Conservation (phyloP, 2,113 vertebrate genomes). For the Machaerirhynchus nigripectus region DNA sequence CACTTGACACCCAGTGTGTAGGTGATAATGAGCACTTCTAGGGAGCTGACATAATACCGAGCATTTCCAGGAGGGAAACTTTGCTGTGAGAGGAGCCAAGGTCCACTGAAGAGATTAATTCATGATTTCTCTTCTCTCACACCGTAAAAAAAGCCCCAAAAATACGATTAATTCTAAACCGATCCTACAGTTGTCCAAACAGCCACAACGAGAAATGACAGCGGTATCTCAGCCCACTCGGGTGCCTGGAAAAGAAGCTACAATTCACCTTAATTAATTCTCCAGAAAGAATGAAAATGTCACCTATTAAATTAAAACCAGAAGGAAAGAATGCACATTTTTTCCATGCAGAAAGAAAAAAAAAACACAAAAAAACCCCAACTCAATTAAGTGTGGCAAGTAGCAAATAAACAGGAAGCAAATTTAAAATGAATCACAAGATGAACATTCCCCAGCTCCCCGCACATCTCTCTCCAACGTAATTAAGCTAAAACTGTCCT, state of each 20-base stretch:
- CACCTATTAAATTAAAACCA: neutral
- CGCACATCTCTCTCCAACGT: neutral
- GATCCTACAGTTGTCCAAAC: neutral
- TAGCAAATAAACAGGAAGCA: neutral
- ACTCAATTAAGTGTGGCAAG: neutral
- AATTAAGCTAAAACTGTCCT: conserved; percentile 12
- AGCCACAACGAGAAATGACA: neutral
- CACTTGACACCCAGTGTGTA: conserved; percentile 46
- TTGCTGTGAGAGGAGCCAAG: neutral
- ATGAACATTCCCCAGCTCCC: neutral
- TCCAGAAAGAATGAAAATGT: neutral
- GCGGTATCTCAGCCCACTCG: neutral
- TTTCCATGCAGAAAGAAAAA: neutral
- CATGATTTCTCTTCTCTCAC: neutral
- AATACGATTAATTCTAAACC: neutral
- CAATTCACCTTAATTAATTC: neutral
- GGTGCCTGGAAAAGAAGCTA: neutral
- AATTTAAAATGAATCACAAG: neutral
- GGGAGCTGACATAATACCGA: conserved; percentile 34
- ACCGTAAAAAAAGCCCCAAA: neutral
- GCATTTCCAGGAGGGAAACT: neutral
- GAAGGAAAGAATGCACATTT: neutral
- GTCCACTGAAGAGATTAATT: conserved; percentile 41
- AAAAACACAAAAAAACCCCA: no score
- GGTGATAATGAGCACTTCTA: conserved; percentile 49